Evolutionary conservation across 35 echinoderm and acorn worm genomes (phyloP).

Genomic region (Amphiura filiformis): DNA sequence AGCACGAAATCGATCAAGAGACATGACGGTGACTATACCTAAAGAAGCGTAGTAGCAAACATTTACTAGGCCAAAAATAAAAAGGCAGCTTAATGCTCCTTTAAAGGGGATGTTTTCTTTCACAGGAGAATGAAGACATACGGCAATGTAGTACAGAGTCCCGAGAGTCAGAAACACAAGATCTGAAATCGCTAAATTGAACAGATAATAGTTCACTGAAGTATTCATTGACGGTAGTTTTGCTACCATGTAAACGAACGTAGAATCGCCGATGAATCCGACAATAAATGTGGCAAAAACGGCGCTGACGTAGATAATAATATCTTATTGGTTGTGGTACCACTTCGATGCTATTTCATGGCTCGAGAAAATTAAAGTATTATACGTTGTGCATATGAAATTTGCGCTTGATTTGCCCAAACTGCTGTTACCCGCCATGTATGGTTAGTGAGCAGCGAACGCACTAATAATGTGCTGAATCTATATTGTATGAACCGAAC

Average conservation of each 20-base stretch:
- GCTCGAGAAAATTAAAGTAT: too few species aligned
- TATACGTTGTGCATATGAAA: too few species aligned
- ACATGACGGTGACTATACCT: slow-evolving; percentile 44
- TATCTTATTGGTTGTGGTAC: background rate
- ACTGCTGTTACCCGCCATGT: too few species aligned
- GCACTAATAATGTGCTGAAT: too few species aligned
- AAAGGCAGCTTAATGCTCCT: background rate
- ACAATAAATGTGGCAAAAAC: slow-evolving; percentile 32
- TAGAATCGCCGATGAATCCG: slow-evolving; percentile 51
- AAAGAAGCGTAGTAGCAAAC: slow-evolving; percentile 57
- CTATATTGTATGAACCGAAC: too few species aligned
- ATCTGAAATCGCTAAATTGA: slow-evolving; percentile 59
- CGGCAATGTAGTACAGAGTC: slow-evolving; percentile 8
- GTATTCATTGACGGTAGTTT: slow-evolving; percentile 56
- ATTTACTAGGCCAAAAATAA: background rate
- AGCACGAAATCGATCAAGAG: slow-evolving; percentile 63
- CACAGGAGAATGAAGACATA: background rate
- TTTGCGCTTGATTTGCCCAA: too few species aligned
- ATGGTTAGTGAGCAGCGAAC: too few species aligned
- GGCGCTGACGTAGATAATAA: background rate
- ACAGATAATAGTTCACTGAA: slow-evolving; percentile 58
- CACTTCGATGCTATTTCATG: background rate
- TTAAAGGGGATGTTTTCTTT: background rate
- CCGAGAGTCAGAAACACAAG: slow-evolving; percentile 2
- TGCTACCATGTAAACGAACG: slow-evolving; percentile 42